Conservation (phyloP, 1,140 invertebrate genomes). For the Tenebrio molitor region DNA sequence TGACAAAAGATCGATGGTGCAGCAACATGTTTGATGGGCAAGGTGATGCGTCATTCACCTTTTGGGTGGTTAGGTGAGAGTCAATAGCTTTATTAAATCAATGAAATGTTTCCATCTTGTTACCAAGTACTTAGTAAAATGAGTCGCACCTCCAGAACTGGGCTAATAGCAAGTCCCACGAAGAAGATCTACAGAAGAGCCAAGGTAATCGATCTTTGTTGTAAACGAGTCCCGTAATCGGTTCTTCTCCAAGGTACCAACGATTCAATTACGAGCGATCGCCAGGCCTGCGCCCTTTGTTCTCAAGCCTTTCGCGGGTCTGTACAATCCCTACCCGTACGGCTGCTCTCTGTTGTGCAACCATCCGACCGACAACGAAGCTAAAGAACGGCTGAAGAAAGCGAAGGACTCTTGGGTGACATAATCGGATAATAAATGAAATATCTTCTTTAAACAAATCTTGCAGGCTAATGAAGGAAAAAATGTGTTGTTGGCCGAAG, state of each 20-base stretch:
- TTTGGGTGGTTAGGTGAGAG: background rate
- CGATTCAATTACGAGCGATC: constrained; percentile 55
- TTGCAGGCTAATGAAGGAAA: constrained; percentile 67
- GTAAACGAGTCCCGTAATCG: constrained; percentile 4
- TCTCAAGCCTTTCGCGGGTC: constrained; percentile 80
- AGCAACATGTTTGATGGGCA: no score
- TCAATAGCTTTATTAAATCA: constrained; percentile 28
- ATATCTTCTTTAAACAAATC: background rate
- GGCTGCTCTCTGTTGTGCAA: constrained; percentile 86
- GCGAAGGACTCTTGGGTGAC: constrained; percentile 80
- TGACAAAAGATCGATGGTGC: no score
- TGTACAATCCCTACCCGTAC: constrained; percentile 84
- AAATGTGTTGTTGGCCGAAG: constrained; percentile 67
- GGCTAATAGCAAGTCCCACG: constrained; percentile 58
- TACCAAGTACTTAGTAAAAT: constrained; percentile 46
- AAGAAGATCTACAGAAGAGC: constrained; percentile 56
- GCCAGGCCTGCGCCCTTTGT: constrained; percentile 74
- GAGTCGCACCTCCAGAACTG: constrained; percentile 62
- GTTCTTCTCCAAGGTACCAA: constrained; percentile 27
- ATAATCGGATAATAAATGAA: constrained; percentile 22
- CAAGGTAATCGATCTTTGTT: constrained; percentile 49
- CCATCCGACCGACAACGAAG: constrained; percentile 81
- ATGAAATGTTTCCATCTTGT: background rate
- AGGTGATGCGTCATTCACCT: background rate
- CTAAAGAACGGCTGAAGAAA: constrained; percentile 79